Conservation (phyloP, 2,113 vertebrate species). For the Elephantulus edwardii region DNA sequence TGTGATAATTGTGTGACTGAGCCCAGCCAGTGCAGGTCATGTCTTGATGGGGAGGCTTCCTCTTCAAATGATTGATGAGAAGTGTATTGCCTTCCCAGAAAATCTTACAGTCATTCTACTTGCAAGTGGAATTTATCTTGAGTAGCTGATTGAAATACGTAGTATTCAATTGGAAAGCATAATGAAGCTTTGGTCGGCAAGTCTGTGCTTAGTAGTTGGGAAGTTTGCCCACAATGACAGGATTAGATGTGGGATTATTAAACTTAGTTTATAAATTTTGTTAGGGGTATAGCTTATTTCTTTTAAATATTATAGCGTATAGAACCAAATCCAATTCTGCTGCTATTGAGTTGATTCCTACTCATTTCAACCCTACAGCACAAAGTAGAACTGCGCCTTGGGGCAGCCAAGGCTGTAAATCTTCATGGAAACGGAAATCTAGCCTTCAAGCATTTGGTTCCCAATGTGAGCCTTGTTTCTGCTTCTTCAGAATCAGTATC, state of each 20-base stretch:
- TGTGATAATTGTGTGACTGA: not conserved
- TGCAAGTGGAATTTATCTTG: not conserved
- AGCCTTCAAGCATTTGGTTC: not conserved
- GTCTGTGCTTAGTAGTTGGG: not conserved
- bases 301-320: too few relatives aligned
- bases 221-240: not conserved
- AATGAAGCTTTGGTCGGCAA: not conserved
- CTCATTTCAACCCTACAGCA: too few relatives aligned
- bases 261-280: slow-evolving; percentile 11
- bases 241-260: slow-evolving; percentile 6
- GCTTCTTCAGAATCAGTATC: slow-evolving; percentile 9
- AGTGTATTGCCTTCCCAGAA: not conserved
- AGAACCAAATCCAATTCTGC: too few relatives aligned
- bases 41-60: not conserved
- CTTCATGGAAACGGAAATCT: too few relatives aligned
- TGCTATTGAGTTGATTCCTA: too few relatives aligned
- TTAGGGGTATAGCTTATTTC: too few relatives aligned
- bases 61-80: not conserved
- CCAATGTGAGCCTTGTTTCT: not conserved
- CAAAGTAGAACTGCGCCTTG: too few relatives aligned
- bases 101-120: not conserved
- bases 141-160: not conserved
- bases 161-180: not conserved
- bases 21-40: not conserved
- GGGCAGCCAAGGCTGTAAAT: too few relatives aligned